Percentiles rank a stretch among this genome's conserved stretches.
phyloP scores from a whole-genome alignment of 2,888 invertebrate genomes.

The Caenorhabditis panamensis region DNA sequence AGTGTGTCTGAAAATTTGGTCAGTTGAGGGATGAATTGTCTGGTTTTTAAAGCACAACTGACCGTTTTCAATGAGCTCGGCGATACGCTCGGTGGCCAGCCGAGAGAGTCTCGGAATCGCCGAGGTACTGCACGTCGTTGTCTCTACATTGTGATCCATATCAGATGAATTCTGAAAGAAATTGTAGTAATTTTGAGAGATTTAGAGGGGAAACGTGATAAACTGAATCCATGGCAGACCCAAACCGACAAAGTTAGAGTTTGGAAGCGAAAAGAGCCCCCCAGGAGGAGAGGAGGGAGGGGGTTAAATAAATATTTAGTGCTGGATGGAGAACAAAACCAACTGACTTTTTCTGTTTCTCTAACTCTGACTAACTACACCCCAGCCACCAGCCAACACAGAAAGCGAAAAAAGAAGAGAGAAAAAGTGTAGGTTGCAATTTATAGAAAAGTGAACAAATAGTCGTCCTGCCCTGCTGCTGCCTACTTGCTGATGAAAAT shows the following conservation, averaged over 20 bases:
- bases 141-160: constrained; percentile 63
- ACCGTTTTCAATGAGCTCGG: constrained; percentile 55
- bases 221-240: not conserved
- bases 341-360: not conserved
- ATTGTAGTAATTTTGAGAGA: not conserved
- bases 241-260: not conserved
- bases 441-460: constrained; percentile 55
- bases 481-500: constrained; percentile 20
- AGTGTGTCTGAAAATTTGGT: constrained; percentile 28
- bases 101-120: constrained; percentile 47
- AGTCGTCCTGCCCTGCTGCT: constrained; percentile 1
- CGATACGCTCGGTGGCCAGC: constrained; percentile 47
- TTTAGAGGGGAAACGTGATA: not conserved
- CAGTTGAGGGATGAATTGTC: too few relatives aligned
- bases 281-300: not conserved
- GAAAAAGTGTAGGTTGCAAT: constrained; percentile 45
- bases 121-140: constrained; percentile 24
- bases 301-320: constrained; percentile 54
- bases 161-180: constrained; percentile 45
- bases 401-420: constrained; percentile 1
- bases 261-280: not conserved
- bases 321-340: constrained; percentile 3
- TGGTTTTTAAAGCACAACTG: not conserved
- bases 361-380: not conserved
- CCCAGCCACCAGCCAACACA: not conserved